phyloP scores from a whole-genome alignment of 2,888 invertebrate species.

The Steinernema scapterisci region DNA sequence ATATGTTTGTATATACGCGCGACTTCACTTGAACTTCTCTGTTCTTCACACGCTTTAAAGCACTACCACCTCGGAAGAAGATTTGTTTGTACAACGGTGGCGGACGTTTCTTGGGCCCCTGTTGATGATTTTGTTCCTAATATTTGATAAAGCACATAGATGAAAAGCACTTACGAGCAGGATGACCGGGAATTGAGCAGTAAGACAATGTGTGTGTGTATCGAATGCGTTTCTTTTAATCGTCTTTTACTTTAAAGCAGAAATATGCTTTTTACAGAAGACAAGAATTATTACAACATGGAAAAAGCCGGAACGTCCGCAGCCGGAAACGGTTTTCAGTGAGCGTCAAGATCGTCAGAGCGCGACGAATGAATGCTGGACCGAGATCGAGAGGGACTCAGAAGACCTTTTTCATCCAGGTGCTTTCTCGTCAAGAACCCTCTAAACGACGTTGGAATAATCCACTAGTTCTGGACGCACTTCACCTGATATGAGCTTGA shows the following conservation, averaged over 20 bases:
- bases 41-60: too few relatives aligned
- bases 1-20: constrained; percentile 2
- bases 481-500: constrained; percentile 82
- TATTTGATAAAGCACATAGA: too few relatives aligned
- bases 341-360: constrained; percentile 39
- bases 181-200: too few relatives aligned
- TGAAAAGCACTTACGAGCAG: too few relatives aligned
- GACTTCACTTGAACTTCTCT: not conserved
- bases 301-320: not conserved
- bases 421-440: constrained; percentile 65
- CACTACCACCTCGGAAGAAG: too few relatives aligned
- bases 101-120: too few relatives aligned
- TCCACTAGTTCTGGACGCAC: not conserved
- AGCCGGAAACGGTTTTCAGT: not conserved
- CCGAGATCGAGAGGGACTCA: constrained; percentile 60
- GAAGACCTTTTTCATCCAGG: constrained; percentile 58
- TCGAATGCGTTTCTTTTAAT: too few relatives aligned
- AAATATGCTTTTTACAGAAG: not conserved
- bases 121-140: too few relatives aligned
- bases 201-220: too few relatives aligned
- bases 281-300: not conserved
- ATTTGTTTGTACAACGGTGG: too few relatives aligned
- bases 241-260: too few relatives aligned
- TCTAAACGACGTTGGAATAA: constrained; percentile 41
- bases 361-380: constrained; percentile 54